These are phyloP conservation scores for Panonychus citri DNA, from an alignment of 1,140 invertebrate species.

Conservation along the genomic window DNA sequence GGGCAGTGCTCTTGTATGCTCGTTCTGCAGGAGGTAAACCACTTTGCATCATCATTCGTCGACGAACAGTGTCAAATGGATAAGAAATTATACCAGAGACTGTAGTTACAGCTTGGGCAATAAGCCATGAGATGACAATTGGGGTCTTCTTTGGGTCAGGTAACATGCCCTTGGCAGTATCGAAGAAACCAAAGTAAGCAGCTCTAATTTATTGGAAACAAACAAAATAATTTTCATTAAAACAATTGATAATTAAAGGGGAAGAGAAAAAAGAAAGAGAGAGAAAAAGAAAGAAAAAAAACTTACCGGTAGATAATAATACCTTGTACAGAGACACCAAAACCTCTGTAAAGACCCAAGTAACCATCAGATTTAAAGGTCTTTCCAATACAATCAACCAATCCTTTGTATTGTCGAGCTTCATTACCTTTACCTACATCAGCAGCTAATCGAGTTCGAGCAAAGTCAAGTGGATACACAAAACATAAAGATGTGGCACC, in stretches of 20 bases:
- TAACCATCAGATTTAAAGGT: slow-evolving; percentile 68
- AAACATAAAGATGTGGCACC: slow-evolving; percentile 78
- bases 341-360: slow-evolving; percentile 68
- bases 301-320: slow-evolving; percentile 11
- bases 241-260: too few relatives aligned
- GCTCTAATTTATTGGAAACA: slow-evolving; percentile 25
- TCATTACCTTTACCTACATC: slow-evolving; percentile 57
- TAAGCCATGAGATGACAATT: slow-evolving; percentile 57
- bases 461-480: slow-evolving; percentile 85
- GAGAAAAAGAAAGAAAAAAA: background rate
- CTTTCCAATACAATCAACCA: slow-evolving; percentile 62
- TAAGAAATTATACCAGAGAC: slow-evolving; percentile 68
- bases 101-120: slow-evolving; percentile 64
- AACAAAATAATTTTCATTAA: too few relatives aligned
- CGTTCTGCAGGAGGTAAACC: slow-evolving; percentile 43
- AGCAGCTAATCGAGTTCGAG: slow-evolving; percentile 65
- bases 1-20: slow-evolving; percentile 54
- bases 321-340: slow-evolving; percentile 42
- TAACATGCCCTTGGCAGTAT: slow-evolving; percentile 64
- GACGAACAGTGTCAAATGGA: slow-evolving; percentile 77
- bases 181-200: slow-evolving; percentile 83
- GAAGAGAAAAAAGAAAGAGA: too few relatives aligned
- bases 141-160: slow-evolving; percentile 59
- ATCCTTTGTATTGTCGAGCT: slow-evolving; percentile 59
- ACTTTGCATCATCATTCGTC: slow-evolving; percentile 82